Evolutionary conservation across 2,113 vertebrate genomes (phyloP), one percentile per base, ranked within the genome.

Genomic region (Raja brachyura): DNA sequence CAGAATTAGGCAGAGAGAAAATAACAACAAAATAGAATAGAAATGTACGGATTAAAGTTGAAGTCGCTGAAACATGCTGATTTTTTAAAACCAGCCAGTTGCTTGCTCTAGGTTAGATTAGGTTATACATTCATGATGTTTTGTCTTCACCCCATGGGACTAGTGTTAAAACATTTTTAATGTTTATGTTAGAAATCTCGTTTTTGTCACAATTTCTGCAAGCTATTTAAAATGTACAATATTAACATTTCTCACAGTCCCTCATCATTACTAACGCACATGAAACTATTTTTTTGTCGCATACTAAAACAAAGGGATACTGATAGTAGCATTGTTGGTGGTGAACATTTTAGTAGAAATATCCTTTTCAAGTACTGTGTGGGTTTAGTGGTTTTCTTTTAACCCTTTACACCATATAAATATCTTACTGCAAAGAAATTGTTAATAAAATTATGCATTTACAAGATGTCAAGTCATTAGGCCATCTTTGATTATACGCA

Each of bases 161-260:
- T 96, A 96, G 95, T 94, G 96, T 96, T 96, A 96, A 88, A 95
- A 96, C 95, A 93, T 94, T 94, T 96, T 97, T 96, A 97, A 96
- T 96, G 96, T 96, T 96, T 96, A 96, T 94, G 95, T 97, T 97
- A 97, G 96, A 97, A 96, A 96, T 96, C 96, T 96, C 97, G 96
- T 96, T 93, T 90, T 94, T 97, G 96, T 96, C 97, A 97, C 96
- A 96, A 97, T 97, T 97, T 96, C 96, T 97, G 96, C 96, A 97
- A 97, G 96, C 96, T 96, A 96, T 96, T 95, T 95, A 96, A 97
- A 97, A 98, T 98, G 95, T 98, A 98, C 98, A 99, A 97, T 98
- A 98, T 99, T 97, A 97, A 98, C 97, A 98, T 94, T 96, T 96
- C 95, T 96, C 95, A 95, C 95, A 95, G 94, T 97, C 96, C 96